phyloP scores from a whole-genome alignment of 2,113 vertebrate genomes.

The Gorsachius goisagi region DNA sequence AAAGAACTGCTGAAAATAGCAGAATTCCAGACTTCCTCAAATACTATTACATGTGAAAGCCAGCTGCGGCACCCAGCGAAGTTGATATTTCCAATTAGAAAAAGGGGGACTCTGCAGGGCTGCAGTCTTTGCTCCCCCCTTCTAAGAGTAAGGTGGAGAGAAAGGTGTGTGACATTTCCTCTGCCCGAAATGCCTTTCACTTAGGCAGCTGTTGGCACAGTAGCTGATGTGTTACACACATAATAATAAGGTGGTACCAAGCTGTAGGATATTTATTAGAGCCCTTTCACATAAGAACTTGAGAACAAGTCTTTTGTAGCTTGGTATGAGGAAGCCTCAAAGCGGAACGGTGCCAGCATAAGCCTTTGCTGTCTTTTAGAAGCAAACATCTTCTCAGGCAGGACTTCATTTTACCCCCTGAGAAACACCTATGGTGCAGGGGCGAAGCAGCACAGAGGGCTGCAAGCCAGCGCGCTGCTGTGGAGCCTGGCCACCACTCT shows the following conservation, averaged over 20 bases:
- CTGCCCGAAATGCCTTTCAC: background rate
- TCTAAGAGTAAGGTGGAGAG: background rate
- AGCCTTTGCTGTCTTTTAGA: background rate
- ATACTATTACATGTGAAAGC: background rate
- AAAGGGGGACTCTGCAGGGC: background rate
- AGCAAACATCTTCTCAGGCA: background rate
- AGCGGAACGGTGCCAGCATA: accelerated
- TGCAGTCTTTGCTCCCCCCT: background rate
- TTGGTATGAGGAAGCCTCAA: background rate
- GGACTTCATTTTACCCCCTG: background rate
- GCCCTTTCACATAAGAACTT: background rate
- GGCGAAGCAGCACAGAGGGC: background rate
- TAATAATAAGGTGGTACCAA: background rate
- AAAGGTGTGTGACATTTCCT: background rate
- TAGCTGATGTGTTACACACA: background rate
- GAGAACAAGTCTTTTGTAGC: background rate
- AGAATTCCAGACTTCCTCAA: conserved; percentile 20
- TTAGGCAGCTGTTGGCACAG: background rate
- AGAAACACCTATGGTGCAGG: background rate
- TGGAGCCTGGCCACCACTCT: background rate
- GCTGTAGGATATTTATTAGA: background rate
- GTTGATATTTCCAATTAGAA: background rate
- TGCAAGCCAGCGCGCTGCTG: background rate
- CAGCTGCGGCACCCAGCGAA: background rate
- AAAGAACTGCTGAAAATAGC: conserved; percentile 13